Conservation (phyloP, 1,140 invertebrate genomes). For the Argopecten irradians region DNA sequence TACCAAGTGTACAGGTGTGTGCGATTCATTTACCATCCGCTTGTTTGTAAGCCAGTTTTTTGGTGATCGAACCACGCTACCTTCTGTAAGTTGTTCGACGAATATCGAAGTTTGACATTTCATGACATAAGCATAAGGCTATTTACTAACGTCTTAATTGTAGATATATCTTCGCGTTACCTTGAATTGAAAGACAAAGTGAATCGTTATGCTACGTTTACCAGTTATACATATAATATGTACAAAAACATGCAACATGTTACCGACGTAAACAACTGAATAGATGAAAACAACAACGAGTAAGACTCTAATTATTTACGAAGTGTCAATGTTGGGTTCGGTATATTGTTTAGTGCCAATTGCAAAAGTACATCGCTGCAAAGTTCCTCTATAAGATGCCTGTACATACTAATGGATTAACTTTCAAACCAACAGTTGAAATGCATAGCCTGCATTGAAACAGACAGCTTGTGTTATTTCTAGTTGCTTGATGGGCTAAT, state of each 20-base stretch:
- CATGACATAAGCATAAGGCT: neutral
- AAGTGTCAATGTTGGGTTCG: neutral
- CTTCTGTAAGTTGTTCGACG: neutral
- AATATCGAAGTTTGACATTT: neutral
- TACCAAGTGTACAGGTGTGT: neutral
- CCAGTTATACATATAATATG: neutral
- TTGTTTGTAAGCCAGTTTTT: neutral
- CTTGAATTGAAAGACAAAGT: neutral
- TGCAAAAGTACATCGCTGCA: neutral
- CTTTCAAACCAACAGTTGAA: neutral
- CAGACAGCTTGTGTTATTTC: neutral
- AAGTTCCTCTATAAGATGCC: neutral
- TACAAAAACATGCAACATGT: neutral
- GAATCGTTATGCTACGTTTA: neutral
- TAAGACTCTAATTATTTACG: neutral
- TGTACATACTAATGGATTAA: neutral
- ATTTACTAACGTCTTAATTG: neutral
- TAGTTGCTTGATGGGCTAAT: neutral
- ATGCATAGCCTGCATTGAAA: neutral
- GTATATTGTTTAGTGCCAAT: neutral
- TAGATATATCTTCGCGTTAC: neutral
- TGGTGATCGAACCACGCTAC: neutral
- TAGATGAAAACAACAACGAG: neutral
- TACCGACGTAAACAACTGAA: neutral
- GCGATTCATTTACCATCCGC: neutral